phyloP scores from a whole-genome alignment of 2,113 vertebrate species.

The Nycticorax nycticorax region DNA sequence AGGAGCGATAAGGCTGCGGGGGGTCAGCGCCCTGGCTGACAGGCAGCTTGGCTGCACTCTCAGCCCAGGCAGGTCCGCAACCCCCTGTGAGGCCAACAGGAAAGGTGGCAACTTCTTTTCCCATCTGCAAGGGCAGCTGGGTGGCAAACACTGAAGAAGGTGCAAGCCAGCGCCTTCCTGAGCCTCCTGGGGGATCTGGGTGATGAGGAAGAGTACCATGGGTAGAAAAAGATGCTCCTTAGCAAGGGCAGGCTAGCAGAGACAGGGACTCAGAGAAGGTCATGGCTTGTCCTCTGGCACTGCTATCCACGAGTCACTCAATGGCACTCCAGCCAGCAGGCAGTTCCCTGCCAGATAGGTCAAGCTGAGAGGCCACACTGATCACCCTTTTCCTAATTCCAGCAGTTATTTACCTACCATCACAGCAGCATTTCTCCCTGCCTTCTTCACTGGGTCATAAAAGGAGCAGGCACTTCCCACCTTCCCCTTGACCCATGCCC shows the following conservation, averaged over 20 bases:
- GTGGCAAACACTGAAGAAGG: background rate
- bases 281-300: background rate
- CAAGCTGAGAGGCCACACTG: background rate
- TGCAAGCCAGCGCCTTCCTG: background rate
- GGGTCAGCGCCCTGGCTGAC: background rate
- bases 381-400: background rate
- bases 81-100: rapidly evolving
- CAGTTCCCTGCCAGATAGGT: background rate
- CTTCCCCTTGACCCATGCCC: background rate
- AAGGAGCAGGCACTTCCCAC: background rate
- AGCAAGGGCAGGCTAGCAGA: background rate
- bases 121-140: background rate
- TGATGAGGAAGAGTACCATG: background rate
- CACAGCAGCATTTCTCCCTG: background rate
- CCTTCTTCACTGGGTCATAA: background rate
- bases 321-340: background rate
- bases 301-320: background rate
- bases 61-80: background rate
- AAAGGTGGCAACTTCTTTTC: background rate
- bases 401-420: background rate
- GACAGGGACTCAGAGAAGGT: background rate
- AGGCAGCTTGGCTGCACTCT: background rate
- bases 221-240: background rate
- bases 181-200: background rate
- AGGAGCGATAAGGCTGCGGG: rapidly evolving